Percentiles rank a stretch among this genome's conserved stretches.
Conservation (phyloP, 1,140 invertebrate species). For the Stenopsyche tienmushanensis region DNA sequence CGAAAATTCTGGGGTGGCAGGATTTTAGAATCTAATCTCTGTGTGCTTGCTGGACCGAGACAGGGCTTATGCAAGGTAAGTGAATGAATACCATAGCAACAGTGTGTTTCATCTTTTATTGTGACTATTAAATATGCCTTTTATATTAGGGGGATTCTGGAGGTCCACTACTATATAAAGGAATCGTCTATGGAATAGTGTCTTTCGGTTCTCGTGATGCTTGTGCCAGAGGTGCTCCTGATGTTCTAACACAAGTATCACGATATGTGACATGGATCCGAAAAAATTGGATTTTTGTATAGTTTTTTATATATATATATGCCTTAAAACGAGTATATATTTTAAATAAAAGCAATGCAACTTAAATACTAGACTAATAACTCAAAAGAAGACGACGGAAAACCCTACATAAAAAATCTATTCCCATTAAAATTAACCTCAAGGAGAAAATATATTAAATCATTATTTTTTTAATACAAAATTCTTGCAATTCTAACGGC, state of each 20-base stretch:
- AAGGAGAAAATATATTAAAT: too few relatives aligned
- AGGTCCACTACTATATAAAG: neutral
- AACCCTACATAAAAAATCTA: too few relatives aligned
- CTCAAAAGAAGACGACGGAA: too few relatives aligned
- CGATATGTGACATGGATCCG: neutral
- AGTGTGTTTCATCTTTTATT: neutral
- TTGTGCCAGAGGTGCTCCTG: neutral
- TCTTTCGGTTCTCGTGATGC: neutral
- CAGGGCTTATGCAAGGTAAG: neutral
- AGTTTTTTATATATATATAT: too few relatives aligned
- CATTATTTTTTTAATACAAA: too few relatives aligned
- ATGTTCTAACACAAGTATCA: neutral
- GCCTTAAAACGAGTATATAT: too few relatives aligned
- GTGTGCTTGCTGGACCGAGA: neutral
- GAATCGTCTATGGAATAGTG: neutral
- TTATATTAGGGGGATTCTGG: slow-evolving; percentile 7
- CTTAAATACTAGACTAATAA: too few relatives aligned
- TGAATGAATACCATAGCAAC: neutral
- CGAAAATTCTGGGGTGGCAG: neutral
- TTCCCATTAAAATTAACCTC: too few relatives aligned
- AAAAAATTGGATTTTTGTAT: too few relatives aligned
- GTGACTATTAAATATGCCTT: neutral
- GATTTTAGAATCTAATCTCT: neutral
- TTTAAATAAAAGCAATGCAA: too few relatives aligned
- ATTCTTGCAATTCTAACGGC: too few relatives aligned